Percentiles rank a stretch among this genome's conserved stretches.
Evolutionary conservation across 2,888 invertebrate species (phyloP).

Genomic region (Nomada lathburiana): DNA sequence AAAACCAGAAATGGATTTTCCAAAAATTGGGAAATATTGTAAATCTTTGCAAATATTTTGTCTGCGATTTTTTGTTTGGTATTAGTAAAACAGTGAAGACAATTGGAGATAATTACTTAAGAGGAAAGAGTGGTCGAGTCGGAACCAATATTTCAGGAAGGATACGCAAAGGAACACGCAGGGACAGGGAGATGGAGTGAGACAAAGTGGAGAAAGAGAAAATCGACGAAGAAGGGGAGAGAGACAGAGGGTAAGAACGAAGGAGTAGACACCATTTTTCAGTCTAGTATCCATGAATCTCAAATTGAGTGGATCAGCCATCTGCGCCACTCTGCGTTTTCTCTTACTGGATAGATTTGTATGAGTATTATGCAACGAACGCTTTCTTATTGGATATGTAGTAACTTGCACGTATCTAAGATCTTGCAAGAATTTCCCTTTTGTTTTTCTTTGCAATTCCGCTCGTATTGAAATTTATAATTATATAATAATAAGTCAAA

Average conservation of each 20-base stretch:
- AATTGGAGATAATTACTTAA: conserved; percentile 10
- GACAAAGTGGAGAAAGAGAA: conserved; percentile 42
- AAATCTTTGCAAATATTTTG: too few species aligned
- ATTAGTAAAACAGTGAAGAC: too few species aligned
- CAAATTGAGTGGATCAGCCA: conserved; percentile 77
- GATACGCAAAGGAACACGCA: conserved; percentile 2
- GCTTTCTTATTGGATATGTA: conserved; percentile 21
- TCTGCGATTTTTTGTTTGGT: too few species aligned
- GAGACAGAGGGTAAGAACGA: conserved; percentile 42
- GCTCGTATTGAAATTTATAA: too few species aligned
- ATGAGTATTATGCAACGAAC: conserved; percentile 39
- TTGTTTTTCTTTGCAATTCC: not conserved
- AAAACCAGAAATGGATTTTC: not conserved
- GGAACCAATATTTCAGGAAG: not conserved
- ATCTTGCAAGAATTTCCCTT: conserved; percentile 8
- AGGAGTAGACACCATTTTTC: conserved; percentile 72
- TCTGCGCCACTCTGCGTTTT: conserved; percentile 70
- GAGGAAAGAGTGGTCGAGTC: not conserved
- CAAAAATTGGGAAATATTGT: too few species aligned
- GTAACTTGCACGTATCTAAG: conserved; percentile 23
- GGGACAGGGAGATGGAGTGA: conserved; percentile 12
- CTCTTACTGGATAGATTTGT: conserved; percentile 59
- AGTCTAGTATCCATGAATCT: conserved; percentile 77
- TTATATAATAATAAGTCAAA: too few species aligned
- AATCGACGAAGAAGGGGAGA: conserved; percentile 31